These are phyloP conservation scores for Selenia dentaria DNA, from an alignment of 2,888 invertebrate species.

Conservation along the genomic window DNA sequence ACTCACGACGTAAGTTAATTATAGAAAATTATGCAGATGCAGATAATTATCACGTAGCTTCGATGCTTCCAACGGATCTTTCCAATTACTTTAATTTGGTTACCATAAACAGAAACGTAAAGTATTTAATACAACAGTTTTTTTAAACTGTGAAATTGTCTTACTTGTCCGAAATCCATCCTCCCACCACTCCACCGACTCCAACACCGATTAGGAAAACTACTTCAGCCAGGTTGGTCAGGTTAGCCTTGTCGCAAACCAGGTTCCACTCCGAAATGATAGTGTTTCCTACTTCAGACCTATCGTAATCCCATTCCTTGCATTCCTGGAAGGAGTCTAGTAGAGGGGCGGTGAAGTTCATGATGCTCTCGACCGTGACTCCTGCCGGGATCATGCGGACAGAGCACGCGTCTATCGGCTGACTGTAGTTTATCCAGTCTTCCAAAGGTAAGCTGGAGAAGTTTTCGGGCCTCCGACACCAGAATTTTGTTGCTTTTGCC, in stretches of 20 bases:
- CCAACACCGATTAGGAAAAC: constrained; percentile 91
- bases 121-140: too few species aligned
- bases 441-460: constrained; percentile 79
- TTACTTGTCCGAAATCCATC: constrained; percentile 90
- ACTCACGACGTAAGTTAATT: constrained; percentile 2
- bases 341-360: constrained; percentile 66
- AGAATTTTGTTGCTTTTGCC: constrained; percentile 87
- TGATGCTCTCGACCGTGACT: constrained; percentile 63
- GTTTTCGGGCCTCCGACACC: constrained; percentile 87
- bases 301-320: constrained; percentile 86
- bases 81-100: constrained; percentile 24
- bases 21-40: constrained; percentile 4
- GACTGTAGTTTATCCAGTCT: constrained; percentile 88
- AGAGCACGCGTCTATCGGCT: constrained; percentile 85
- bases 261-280: constrained; percentile 91
- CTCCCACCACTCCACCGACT: constrained; percentile 91
- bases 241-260: constrained; percentile 88
- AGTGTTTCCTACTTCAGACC: constrained; percentile 84
- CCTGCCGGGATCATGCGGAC: constrained; percentile 73
- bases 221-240: constrained; percentile 90
- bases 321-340: constrained; percentile 77
- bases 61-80: constrained; percentile 7
- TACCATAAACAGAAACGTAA: constrained; percentile 32
- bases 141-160: not conserved
- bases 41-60: constrained; percentile 3